phyloP scores from a whole-genome alignment of 2,113 vertebrate genomes.

The Antechinus flavipes region DNA sequence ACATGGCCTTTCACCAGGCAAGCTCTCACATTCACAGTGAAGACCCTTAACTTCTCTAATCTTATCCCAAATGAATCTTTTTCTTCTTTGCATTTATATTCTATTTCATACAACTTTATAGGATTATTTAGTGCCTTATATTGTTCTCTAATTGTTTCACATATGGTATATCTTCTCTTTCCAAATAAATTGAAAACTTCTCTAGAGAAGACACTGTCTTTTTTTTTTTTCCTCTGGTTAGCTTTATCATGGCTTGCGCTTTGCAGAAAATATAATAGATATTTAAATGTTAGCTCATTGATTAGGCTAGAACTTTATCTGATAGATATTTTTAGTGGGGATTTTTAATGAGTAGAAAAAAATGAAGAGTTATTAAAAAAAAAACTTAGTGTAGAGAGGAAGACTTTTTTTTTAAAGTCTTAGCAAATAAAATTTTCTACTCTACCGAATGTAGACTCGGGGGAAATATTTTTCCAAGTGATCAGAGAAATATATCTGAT shows the following conservation, averaged over 20 bases:
- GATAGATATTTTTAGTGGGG: conserved; percentile 10
- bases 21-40: not conserved
- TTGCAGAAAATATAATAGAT: too few species aligned
- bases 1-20: not conserved
- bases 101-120: not conserved
- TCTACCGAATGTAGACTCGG: not conserved
- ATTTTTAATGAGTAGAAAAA: conserved; percentile 42
- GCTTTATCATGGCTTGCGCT: not conserved
- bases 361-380: conserved; percentile 16
- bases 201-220: not conserved
- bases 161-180: not conserved
- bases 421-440: conserved; percentile 44
- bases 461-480: conserved; percentile 33
- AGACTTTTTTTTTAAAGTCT: conserved; percentile 33
- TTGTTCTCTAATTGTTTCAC: not conserved
- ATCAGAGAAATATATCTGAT: conserved; percentile 53
- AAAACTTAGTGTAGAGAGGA: not conserved
- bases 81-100: not conserved
- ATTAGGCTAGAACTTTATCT: not conserved
- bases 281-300: not conserved
- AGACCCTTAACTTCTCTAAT: not conserved
- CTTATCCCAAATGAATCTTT: not conserved
- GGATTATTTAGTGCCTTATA: not conserved
- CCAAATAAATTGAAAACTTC: conserved; percentile 1
- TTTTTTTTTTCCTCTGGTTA: not conserved